Evolutionary conservation across 2,113 vertebrate genomes (phyloP).

Genomic region (Collichthys lucidus): DNA sequence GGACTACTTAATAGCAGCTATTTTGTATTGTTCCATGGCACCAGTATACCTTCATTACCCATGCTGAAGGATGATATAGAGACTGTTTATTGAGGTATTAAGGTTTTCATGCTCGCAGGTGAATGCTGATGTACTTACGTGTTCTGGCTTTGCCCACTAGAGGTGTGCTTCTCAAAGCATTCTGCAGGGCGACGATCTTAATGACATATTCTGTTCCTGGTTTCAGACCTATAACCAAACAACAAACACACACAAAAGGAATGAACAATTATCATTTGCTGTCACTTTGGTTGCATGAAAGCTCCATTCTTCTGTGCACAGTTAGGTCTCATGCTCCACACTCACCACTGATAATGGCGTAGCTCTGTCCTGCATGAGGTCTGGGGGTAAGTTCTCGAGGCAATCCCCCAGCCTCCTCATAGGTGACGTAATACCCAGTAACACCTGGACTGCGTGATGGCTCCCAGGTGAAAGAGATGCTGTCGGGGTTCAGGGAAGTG

Average conservation of each 20-base stretch:
- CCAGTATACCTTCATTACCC: neutral
- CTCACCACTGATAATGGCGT: conserved; percentile 89
- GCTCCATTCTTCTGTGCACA: no score
- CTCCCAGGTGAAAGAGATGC: conserved; percentile 92
- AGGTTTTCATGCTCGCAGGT: neutral
- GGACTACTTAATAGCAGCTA: neutral
- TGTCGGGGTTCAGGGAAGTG: conserved; percentile 90
- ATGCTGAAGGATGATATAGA: no score
- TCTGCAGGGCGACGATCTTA: conserved; percentile 91
- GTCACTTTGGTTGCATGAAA: neutral
- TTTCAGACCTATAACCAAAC: conserved; percentile 85
- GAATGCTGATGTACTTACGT: conserved; percentile 85
- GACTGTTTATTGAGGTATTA: no score
- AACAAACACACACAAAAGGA: conserved; percentile 2
- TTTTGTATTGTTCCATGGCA: neutral
- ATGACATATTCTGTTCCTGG: conserved; percentile 93
- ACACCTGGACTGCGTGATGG: conserved; percentile 87
- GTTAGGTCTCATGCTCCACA: neutral
- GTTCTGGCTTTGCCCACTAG: conserved; percentile 92
- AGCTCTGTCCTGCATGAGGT: conserved; percentile 85
- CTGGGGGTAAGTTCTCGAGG: conserved; percentile 88
- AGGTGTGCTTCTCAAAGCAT: conserved; percentile 90
- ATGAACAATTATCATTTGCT: neutral
- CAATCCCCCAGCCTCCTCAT: conserved; percentile 87
- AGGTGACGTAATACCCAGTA: conserved; percentile 94